Conservation (phyloP, 2,113 vertebrate genomes). For the Larimichthys crocea region DNA sequence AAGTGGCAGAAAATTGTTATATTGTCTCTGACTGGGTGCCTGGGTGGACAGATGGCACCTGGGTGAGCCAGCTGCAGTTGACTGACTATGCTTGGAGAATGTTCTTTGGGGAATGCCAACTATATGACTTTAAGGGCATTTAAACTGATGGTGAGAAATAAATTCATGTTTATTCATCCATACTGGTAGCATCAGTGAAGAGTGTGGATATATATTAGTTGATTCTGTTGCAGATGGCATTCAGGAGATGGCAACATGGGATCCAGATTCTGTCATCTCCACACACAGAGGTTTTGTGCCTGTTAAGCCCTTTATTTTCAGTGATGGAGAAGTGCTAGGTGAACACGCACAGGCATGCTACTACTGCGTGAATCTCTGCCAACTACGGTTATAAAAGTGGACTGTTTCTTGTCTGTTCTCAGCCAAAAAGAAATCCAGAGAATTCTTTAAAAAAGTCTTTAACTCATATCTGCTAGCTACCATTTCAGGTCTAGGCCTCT, state of each 20-base stretch:
- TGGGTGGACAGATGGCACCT: slow-evolving; percentile 51
- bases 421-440: slow-evolving; percentile 42
- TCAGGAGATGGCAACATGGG: slow-evolving; percentile 37
- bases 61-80: slow-evolving; percentile 47
- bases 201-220: slow-evolving; percentile 14
- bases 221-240: slow-evolving; percentile 7
- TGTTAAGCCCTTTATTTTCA: slow-evolving; percentile 83
- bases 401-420: slow-evolving; percentile 36
- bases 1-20: slow-evolving; percentile 29
- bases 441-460: slow-evolving; percentile 56
- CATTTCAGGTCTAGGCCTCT: slow-evolving; percentile 60
- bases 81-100: slow-evolving; percentile 37
- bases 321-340: slow-evolving; percentile 66
- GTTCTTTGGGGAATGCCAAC: slow-evolving; percentile 59
- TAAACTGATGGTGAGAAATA: slow-evolving; percentile 40
- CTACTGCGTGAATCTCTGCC: slow-evolving; percentile 60
- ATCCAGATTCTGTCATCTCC: slow-evolving; percentile 47
- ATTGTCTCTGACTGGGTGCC: slow-evolving; percentile 19
- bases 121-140: slow-evolving; percentile 54
- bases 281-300: slow-evolving; percentile 76
- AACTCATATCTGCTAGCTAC: slow-evolving; percentile 53
- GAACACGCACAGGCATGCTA: slow-evolving; percentile 78
- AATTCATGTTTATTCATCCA: slow-evolving; percentile 40
- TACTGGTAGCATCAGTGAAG: slow-evolving; percentile 39
- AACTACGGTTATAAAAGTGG: slow-evolving; percentile 52